Percentiles rank a stretch among this genome's conserved stretches.
phyloP scores from a whole-genome alignment of 2,888 invertebrate species.

The Oscheius onirici region DNA sequence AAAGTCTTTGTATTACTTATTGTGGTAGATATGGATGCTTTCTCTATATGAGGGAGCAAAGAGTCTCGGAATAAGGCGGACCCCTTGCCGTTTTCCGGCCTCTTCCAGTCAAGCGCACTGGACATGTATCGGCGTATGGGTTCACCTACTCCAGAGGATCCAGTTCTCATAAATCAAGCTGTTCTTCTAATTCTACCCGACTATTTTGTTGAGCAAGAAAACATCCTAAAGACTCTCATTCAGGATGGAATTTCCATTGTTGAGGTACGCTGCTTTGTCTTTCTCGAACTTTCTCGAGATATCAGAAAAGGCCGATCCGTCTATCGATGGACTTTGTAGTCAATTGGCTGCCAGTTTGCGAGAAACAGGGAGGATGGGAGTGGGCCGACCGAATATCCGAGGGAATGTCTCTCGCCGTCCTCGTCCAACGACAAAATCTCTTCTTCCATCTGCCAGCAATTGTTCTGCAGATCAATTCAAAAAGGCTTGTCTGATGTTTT shows the following conservation, averaged over 20 bases:
- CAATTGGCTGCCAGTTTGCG: constrained; percentile 35
- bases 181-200: constrained; percentile 47
- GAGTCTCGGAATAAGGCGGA: background rate
- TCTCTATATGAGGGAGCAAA: too few relatives aligned
- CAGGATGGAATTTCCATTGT: constrained; percentile 44
- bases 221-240: constrained; percentile 36
- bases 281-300: background rate
- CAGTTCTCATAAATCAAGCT: constrained; percentile 35
- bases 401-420: constrained; percentile 22
- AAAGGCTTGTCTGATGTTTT: constrained; percentile 25
- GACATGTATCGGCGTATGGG: constrained; percentile 45
- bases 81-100: background rate
- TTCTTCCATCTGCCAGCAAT: constrained; percentile 40
- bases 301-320: constrained; percentile 41
- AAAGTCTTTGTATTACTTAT: too few relatives aligned
- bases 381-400: constrained; percentile 26
- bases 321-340: constrained; percentile 41
- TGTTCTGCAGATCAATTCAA: constrained; percentile 34
- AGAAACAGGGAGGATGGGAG: constrained; percentile 26
- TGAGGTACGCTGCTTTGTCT: constrained; percentile 33
- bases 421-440: constrained; percentile 40
- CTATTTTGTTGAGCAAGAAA: constrained; percentile 42
- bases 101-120: too few relatives aligned
- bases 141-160: constrained; percentile 37
- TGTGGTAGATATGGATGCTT: too few relatives aligned